These are phyloP conservation scores for Epicampocera succincta DNA, from an alignment of 2,888 invertebrate genomes.

Conservation along the genomic window DNA sequence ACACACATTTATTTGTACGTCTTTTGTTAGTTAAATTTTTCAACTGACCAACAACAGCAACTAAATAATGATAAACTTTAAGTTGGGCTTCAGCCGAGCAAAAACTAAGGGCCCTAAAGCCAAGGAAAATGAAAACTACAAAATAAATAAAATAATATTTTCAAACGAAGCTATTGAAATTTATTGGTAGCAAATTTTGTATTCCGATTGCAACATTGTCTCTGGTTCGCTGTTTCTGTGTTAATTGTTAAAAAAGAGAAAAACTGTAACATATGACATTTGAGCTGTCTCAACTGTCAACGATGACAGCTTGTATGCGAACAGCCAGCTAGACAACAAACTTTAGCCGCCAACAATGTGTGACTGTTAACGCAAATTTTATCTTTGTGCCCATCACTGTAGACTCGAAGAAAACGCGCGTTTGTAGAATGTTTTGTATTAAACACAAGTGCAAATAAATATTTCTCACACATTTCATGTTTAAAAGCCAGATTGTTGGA, in stretches of 20 bases:
- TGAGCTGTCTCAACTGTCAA: constrained; percentile 55
- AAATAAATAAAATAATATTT: neutral
- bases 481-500: constrained; percentile 37
- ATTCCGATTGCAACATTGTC: neutral
- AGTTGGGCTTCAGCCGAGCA: neutral
- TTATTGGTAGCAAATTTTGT: constrained; percentile 2
- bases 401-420: constrained; percentile 28
- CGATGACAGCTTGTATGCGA: constrained; percentile 43
- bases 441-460: constrained; percentile 43
- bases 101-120: constrained; percentile 19
- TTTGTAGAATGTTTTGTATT: constrained; percentile 43
- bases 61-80: neutral
- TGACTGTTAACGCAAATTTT: constrained; percentile 9
- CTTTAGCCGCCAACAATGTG: constrained; percentile 28
- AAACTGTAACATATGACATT: constrained; percentile 42
- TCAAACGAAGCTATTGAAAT: constrained; percentile 1
- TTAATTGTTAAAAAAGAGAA: constrained; percentile 17
- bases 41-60: constrained; percentile 17
- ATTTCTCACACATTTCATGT: constrained; percentile 65
- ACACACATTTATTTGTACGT: constrained; percentile 1
- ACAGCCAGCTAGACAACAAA: constrained; percentile 11
- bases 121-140: constrained; percentile 33
- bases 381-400: constrained; percentile 54
- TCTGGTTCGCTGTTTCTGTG: neutral
- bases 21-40: constrained; percentile 6